Base-by-base conservation (phyloP, 2,797 vertebrate species). In the Trematomus bernacchii region DNA sequence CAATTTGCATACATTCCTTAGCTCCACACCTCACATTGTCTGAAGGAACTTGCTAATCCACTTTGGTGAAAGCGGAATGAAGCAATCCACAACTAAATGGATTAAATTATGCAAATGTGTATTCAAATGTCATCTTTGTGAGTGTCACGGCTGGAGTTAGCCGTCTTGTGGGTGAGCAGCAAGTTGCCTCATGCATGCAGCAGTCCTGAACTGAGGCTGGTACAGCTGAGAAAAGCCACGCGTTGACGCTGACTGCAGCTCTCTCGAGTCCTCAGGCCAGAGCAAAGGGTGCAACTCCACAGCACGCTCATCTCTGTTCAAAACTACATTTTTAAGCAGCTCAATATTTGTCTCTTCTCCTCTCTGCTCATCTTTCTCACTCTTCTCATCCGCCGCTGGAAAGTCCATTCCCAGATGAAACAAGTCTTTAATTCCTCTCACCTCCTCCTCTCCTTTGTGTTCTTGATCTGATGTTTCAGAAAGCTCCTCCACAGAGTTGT, bases 151-250 rank as follows among this genome's bases (percentile, higher is more conserved):
- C 61, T 58, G 58, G 62, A 59, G 59, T 66, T 78, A 13, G 55
- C 57, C 51, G 16, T 90, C 78, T 65, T 83, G 92, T 30, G 84
- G 85, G 70, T 91, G 92, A 70, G 75, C 57, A 79, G 91, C 90
- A 7, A 86, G 89, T 37, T 88, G 90, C 76, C 90, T 94, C 1
- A 55, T 54, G 91, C 66, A 80, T 48, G 21, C 15, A 55, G 89
- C 83, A 87, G 94, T 89, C 87, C 91, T 96, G 86, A 97, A 98
- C 71, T 99, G 98, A 0, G 98, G 97, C 90, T 97, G 62, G 18
- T 99, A 99, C 0, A 96, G 91, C 1, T 93, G 80, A 30, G 93
- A 80, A 1, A 84, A 72, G 77, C 83, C 73, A 58, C 27, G 0
- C 19, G 8, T 11, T 27, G 74, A 65, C 0, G 37, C 10, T 1